These are phyloP conservation scores for Percopsis transmontana DNA, from an alignment of 2,113 vertebrate species.

Conservation along the genomic window DNA sequence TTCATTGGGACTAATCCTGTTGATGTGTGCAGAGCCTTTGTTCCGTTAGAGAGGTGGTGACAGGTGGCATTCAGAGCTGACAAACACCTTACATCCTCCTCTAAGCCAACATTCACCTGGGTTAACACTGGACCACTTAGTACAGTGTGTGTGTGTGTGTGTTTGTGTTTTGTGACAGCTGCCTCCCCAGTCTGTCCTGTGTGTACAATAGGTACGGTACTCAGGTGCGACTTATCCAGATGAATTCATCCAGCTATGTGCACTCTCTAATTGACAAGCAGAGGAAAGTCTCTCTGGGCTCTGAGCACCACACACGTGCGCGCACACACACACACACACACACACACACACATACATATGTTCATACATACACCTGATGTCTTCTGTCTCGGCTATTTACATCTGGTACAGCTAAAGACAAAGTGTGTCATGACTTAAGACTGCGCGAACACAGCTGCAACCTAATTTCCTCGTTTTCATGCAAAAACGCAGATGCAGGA, in stretches of 20 bases:
- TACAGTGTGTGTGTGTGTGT: conserved; percentile 39
- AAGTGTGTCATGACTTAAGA: conserved; percentile 42
- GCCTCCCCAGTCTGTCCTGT: conserved; percentile 52
- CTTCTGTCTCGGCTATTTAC: conserved; percentile 46
- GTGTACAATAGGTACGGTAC: conserved; percentile 46
- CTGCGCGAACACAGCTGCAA: conserved; percentile 36
- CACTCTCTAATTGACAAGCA: conserved; percentile 67
- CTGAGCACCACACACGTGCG: too few species aligned
- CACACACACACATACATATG: conserved; percentile 26
- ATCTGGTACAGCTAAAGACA: conserved; percentile 34
- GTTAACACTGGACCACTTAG: conserved; percentile 61
- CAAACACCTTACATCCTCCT: conserved; percentile 64
- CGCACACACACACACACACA: conserved; percentile 15
- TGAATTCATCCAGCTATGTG: conserved; percentile 68
- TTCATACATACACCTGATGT: conserved; percentile 75
- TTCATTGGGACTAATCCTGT: conserved; percentile 22
- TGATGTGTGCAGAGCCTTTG: conserved; percentile 43
- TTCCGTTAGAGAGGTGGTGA: conserved; percentile 56
- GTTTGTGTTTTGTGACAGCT: conserved; percentile 54
- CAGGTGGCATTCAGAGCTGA: conserved; percentile 68
- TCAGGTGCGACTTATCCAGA: conserved; percentile 66
- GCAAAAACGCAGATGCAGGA: background rate
- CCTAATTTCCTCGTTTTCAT: conserved; percentile 27
- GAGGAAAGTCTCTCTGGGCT: conserved; percentile 64
- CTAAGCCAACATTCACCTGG: conserved; percentile 65